Evolutionary conservation across 1,140 invertebrate genomes (phyloP).

Genomic region (Hycleus cichorii): DNA sequence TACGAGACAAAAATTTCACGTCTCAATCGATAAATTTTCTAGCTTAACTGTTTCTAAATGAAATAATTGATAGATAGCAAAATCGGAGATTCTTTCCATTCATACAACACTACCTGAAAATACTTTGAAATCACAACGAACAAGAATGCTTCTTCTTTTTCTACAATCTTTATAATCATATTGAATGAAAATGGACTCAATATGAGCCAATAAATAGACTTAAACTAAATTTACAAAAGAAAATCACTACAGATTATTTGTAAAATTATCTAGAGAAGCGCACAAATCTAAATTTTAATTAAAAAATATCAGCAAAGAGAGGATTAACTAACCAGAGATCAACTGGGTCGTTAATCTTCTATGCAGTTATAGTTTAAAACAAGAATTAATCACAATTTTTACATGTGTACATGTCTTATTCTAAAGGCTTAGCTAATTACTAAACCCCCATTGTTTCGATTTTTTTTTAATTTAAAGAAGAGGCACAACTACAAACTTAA

Average conservation of each 20-base stretch:
- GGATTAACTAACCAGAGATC: conserved; percentile 1
- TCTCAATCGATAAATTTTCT: conserved; percentile 7
- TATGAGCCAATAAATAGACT: conserved; percentile 18
- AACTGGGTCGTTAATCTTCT: conserved; percentile 4
- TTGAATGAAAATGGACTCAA: conserved; percentile 9
- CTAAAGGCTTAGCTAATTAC: not conserved
- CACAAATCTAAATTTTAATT: conserved; percentile 11
- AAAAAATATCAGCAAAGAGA: conserved; percentile 18
- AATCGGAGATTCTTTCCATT: conserved; percentile 16
- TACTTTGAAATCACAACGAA: conserved; percentile 19
- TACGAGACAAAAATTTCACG: conserved; percentile 11
- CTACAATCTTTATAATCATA: too few species aligned
- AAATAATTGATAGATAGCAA: conserved; percentile 12
- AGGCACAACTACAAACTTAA: conserved; percentile 8
- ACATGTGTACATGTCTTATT: not conserved
- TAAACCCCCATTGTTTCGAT: not conserved
- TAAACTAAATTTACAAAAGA: not conserved
- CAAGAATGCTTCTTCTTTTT: conserved; percentile 5
- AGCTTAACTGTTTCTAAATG: too few species aligned
- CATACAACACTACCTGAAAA: not conserved
- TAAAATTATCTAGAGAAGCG: conserved; percentile 21
- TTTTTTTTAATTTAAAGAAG: not conserved
- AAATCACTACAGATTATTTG: conserved; percentile 11
- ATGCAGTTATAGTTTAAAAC: conserved; percentile 7
- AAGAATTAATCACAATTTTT: conserved; percentile 1